phyloP scores from a whole-genome alignment of 64 coral and sea anemone genomes.

The Hydrozoanthus tunicans region DNA sequence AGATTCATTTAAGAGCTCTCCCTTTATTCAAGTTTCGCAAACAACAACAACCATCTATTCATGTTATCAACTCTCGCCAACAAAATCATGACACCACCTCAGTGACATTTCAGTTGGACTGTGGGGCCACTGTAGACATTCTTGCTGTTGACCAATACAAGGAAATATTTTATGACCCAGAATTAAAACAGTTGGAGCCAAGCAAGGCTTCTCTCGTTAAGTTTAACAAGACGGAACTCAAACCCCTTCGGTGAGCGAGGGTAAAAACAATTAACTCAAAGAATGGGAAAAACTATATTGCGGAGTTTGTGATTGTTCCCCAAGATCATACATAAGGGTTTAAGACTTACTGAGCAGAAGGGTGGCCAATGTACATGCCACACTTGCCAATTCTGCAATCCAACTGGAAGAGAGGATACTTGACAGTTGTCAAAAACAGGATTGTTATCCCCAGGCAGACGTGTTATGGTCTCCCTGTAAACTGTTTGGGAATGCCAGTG shows the following conservation, averaged over 20 bases:
- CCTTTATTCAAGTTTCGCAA: background rate
- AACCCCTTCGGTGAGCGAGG: background rate
- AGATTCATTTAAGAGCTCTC: background rate
- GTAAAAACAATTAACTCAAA: conserved; percentile 36
- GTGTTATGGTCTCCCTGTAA: too few species aligned
- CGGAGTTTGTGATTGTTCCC: conserved; percentile 18
- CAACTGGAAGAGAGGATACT: conserved; percentile 59
- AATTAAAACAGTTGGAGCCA: too few species aligned
- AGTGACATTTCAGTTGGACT: too few species aligned
- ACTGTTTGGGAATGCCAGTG: too few species aligned
- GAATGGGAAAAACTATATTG: conserved; percentile 5
- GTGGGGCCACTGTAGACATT: too few species aligned
- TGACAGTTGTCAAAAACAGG: conserved; percentile 50
- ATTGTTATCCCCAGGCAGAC: conserved; percentile 47
- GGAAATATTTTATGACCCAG: too few species aligned
- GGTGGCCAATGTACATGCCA: conserved; percentile 61
- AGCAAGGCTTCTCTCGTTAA: too few species aligned
- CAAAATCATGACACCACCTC: background rate
- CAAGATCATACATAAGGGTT: background rate
- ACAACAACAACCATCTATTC: background rate
- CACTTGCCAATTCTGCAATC: conserved; percentile 33
- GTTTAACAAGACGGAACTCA: background rate
- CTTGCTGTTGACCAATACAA: too few species aligned
- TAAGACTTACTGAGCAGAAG: background rate
- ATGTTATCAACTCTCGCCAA: background rate